Percentiles rank a stretch among this genome's conserved stretches.
phyloP scores from a whole-genome alignment of 2,113 vertebrate species.

The Labeo rohita region DNA sequence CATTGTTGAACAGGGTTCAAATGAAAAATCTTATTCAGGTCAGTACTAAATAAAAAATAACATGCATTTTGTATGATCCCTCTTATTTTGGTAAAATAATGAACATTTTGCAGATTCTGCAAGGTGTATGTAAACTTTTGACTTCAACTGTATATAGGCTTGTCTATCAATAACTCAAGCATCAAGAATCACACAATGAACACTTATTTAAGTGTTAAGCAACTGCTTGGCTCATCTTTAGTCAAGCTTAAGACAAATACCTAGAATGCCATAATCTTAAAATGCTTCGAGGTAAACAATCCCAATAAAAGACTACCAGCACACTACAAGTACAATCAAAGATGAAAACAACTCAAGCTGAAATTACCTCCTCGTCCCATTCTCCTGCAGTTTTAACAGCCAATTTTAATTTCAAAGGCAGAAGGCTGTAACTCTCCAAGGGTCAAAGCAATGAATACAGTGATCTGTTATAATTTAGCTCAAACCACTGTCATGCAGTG shows the following conservation, averaged over 20 bases:
- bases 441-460: not conserved
- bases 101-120: too few relatives aligned
- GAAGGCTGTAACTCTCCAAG: not conserved
- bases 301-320: not conserved
- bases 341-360: not conserved
- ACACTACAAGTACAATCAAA: not conserved
- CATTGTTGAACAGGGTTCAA: too few relatives aligned
- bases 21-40: too few relatives aligned
- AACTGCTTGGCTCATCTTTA: not conserved
- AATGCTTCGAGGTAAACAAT: not conserved
- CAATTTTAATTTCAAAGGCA: not conserved
- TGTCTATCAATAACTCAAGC: not conserved
- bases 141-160: too few relatives aligned
- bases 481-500: not conserved
- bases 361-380: not conserved
- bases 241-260: not conserved
- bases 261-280: not conserved
- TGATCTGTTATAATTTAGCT: slow-evolving; percentile 9
- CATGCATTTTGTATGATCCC: too few relatives aligned
- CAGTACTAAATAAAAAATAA: too few relatives aligned
- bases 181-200: not conserved
- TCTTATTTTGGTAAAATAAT: too few relatives aligned
- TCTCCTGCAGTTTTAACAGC: not conserved
- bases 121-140: too few relatives aligned
- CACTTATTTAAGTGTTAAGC: not conserved